Evolutionary conservation across 2,797 vertebrate genomes (phyloP).

Genomic region (Heterohyrax brucei): DNA sequence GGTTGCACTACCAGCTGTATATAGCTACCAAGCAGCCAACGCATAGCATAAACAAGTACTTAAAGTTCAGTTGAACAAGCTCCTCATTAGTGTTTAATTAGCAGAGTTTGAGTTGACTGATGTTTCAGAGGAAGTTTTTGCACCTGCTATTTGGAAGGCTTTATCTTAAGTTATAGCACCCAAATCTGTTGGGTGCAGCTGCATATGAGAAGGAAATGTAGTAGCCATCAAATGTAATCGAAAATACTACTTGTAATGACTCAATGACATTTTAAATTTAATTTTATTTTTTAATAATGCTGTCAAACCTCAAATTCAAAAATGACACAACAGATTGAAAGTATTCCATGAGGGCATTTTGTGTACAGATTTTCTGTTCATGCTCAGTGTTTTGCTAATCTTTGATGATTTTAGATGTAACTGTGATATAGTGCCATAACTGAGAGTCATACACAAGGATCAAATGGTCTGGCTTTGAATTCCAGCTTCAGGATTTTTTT

Average conservation of each 20-base stretch:
- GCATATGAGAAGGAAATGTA: neutral
- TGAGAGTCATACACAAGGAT: neutral
- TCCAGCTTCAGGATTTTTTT: neutral
- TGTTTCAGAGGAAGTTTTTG: constrained; percentile 48
- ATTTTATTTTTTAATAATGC: neutral
- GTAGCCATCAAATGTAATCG: neutral
- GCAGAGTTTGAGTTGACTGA: constrained; percentile 11
- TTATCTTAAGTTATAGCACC: neutral
- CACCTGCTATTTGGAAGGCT: neutral
- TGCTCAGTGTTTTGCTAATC: neutral
- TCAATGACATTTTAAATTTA: too few relatives aligned
- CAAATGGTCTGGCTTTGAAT: neutral
- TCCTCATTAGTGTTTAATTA: constrained; percentile 63
- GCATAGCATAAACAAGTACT: neutral
- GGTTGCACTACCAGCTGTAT: neutral
- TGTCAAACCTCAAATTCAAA: neutral
- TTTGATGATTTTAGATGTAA: constrained; percentile 15
- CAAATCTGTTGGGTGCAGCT: neutral
- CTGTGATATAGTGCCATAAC: neutral
- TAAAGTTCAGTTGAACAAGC: constrained; percentile 58
- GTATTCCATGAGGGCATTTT: neutral
- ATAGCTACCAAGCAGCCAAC: neutral
- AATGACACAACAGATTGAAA: neutral
- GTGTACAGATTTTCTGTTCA: constrained; percentile 5
- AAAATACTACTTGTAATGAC: constrained; percentile 2